Base-by-base conservation (phyloP, 2,888 invertebrate genomes). In the Choreutis nemorana region DNA sequence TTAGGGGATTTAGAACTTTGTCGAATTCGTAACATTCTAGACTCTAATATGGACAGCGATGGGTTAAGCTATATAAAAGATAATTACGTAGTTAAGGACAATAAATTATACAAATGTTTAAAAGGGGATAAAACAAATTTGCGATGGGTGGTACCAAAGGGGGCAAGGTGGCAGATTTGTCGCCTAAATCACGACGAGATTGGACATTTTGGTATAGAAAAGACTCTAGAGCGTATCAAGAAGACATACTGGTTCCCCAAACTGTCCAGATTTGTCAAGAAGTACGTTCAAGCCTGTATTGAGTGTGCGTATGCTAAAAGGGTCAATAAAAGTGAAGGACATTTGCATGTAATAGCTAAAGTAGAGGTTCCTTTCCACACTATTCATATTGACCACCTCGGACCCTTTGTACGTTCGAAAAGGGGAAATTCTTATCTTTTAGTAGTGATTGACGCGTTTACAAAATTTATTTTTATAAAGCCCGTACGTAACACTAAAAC, bases 361-460 rank as follows among this genome's bases (percentile, higher is more conserved):
- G 40, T 49, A 4, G 32, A 43, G 1, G 40, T 45, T 5, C 66
- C 65, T 0, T 60, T 75, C 20, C 49, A 65, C 27, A 63, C 57
- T 0, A 15, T 70, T 8, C 64, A 70, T 33, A 28, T 70, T 0
- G 67, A 71, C 37, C 66, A 70, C 35, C 30, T 68, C 2, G 63
- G 65, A 2, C 64, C 62, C 3, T 70, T 65, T 33, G 42, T 47
- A 4, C 48, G 39, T n/a, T 55, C 47, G 21, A 41, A 33, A 5
- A 40, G 29, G 1, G 47, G 46, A n/a, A 62, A 64, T 31, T 36
- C 35, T 3, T 40, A 63, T 20, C 35, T 40, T 7, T 30, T 68
- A n/a, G 50, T 44, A 1, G 31, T 49, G 3, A 47, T 67, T 1
- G 63, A 64, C 28, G 55, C 41, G 0, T 63, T 66, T 23, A 60